phyloP scores from a whole-genome alignment of 2,797 vertebrate genomes.

The Synanceia verrucosa region DNA sequence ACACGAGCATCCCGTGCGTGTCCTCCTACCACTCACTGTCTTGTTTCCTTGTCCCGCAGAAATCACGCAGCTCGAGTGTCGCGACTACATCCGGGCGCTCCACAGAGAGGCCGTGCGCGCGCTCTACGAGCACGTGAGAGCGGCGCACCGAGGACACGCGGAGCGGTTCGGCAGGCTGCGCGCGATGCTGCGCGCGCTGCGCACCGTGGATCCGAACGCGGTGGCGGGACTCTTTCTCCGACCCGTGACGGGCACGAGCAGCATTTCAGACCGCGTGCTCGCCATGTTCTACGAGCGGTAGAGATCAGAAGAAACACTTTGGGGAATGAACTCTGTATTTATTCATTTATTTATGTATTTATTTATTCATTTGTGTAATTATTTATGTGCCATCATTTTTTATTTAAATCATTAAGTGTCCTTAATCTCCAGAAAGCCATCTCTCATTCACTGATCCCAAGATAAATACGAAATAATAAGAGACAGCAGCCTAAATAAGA shows the following conservation, averaged over 20 bases:
- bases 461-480: no score
- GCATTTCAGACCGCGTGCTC: slow-evolving; percentile 83
- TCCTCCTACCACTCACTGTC: neutral
- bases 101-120: slow-evolving; percentile 38
- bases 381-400: no score
- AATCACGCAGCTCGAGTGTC: slow-evolving; percentile 24
- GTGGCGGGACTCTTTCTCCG: slow-evolving; percentile 86
- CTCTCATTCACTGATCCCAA: no score
- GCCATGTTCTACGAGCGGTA: slow-evolving; percentile 9
- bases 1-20: no score
- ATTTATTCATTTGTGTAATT: no score
- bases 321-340: neutral
- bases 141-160: neutral
- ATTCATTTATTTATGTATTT: neutral
- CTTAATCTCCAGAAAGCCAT: no score
- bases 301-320: neutral
- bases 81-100: slow-evolving; percentile 34
- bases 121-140: slow-evolving; percentile 23
- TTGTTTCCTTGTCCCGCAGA: slow-evolving; percentile 1
- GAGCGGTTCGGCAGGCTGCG: slow-evolving; percentile 13
- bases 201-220: slow-evolving; percentile 58
- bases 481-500: no score
- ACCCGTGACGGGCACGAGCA: slow-evolving; percentile 86
- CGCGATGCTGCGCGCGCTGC: slow-evolving; percentile 8
- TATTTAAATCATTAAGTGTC: no score